Percentiles rank a stretch among this genome's conserved stretches.
phyloP scores from a whole-genome alignment of 2,797 vertebrate species.

The Esox masquinongy region DNA sequence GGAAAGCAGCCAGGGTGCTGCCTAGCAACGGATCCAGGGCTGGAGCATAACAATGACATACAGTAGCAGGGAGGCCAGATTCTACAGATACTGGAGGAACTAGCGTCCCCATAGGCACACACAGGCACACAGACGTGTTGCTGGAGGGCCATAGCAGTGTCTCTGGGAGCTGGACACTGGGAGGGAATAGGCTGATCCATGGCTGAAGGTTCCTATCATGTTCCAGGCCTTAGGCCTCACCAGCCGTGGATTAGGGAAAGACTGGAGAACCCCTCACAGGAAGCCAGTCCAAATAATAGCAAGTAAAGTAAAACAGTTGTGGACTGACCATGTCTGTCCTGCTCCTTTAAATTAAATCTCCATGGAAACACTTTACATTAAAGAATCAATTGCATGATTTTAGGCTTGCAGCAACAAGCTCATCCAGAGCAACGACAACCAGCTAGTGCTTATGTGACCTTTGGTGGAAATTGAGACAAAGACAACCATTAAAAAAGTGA shows the following conservation, averaged over 20 bases:
- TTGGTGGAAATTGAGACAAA: not conserved
- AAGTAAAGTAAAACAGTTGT: constrained; percentile 42
- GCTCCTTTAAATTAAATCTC: constrained; percentile 41
- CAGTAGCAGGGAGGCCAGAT: constrained; percentile 11
- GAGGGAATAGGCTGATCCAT: not conserved
- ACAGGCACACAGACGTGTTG: not conserved
- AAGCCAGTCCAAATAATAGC: not conserved
- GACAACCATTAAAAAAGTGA: constrained; percentile 4
- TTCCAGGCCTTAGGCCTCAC: not conserved
- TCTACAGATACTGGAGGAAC: not conserved
- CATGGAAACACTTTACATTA: constrained; percentile 19
- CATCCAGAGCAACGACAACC: not conserved
- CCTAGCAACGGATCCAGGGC: constrained; percentile 37
- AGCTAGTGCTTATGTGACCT: not conserved
- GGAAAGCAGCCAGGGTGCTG: constrained; percentile 54
- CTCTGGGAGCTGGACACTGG: not conserved
- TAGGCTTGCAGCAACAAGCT: not conserved
- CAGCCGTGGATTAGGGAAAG: not conserved
- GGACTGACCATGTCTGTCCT: constrained; percentile 40
- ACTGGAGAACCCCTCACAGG: not conserved
- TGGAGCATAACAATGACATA: constrained; percentile 30
- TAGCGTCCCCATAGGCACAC: not conserved
- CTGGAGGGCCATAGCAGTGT: not conserved
- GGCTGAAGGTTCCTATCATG: not conserved
- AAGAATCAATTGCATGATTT: no score